Conservation (phyloP, 2,113 vertebrate species). For the Polypterus senegalus region DNA sequence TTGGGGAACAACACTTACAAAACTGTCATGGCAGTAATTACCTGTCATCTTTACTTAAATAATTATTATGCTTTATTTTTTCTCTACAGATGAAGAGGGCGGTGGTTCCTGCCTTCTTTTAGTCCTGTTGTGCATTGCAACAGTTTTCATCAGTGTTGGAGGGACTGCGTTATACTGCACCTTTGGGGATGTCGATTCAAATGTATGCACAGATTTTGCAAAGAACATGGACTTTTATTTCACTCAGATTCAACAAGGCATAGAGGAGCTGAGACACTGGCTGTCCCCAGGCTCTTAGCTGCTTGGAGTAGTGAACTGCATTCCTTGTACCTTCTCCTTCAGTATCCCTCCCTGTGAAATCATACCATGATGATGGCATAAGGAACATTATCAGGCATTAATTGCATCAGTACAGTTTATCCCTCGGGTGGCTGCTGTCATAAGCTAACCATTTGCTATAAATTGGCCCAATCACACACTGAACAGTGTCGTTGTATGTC, state of each 20-base stretch:
- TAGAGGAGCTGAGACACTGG: constrained; percentile 68
- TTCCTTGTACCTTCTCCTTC: background rate
- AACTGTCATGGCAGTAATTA: background rate
- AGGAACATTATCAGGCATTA: background rate
- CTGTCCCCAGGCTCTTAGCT: constrained; percentile 58
- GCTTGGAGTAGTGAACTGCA: background rate
- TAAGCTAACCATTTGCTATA: too few species aligned
- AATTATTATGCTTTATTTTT: constrained; percentile 1
- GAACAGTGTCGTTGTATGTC: too few species aligned
- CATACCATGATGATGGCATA: background rate
- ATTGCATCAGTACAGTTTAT: background rate
- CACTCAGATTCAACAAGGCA: constrained; percentile 46
- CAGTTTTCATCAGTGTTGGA: constrained; percentile 81
- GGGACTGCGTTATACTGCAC: constrained; percentile 88
- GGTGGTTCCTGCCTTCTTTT: constrained; percentile 80
- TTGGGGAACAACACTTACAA: too few species aligned
- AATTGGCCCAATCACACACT: too few species aligned
- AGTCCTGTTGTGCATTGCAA: constrained; percentile 74
- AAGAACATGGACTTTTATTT: constrained; percentile 77
- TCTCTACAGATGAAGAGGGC: constrained; percentile 66
- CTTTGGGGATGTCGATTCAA: constrained; percentile 70
- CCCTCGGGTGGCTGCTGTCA: background rate
- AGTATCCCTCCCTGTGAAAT: constrained; percentile 1
- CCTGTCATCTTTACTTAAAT: background rate
- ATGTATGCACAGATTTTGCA: constrained; percentile 80